Percentiles rank a stretch among this genome's conserved stretches.
Evolutionary conservation across 2,888 invertebrate genomes (phyloP).

Genomic region (Pristionchus entomophagus): DNA sequence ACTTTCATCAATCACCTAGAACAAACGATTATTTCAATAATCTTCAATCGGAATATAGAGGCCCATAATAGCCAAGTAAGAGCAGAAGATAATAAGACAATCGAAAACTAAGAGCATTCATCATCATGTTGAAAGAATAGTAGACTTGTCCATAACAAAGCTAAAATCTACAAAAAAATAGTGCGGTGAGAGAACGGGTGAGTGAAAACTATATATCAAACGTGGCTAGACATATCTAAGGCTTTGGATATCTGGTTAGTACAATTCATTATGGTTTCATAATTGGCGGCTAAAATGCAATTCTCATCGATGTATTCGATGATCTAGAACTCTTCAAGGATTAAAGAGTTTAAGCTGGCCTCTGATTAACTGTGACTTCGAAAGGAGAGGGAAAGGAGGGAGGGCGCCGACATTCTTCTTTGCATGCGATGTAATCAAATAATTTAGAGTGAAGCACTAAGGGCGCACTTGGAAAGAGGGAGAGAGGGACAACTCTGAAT

Average conservation of each 20-base stretch:
- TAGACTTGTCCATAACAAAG: constrained; percentile 39
- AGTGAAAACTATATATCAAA: constrained; percentile 27
- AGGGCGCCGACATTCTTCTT: background rate
- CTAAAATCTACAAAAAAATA: constrained; percentile 21
- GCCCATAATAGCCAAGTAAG: constrained; percentile 16
- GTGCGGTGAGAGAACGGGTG: background rate
- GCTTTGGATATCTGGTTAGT: background rate
- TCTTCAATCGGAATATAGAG: constrained; percentile 34
- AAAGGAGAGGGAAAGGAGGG: background rate
- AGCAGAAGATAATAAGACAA: constrained; percentile 26
- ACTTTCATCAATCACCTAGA: constrained; percentile 43
- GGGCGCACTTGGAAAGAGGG: constrained; percentile 38
- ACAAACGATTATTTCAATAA: constrained; percentile 33
- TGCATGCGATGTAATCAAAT: constrained; percentile 37
- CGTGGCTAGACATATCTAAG: constrained; percentile 19
- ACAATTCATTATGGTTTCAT: constrained; percentile 29
- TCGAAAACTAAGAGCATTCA: constrained; percentile 22
- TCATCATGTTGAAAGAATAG: constrained; percentile 22
- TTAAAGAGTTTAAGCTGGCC: constrained; percentile 34
- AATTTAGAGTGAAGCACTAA: constrained; percentile 44
- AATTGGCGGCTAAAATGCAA: constrained; percentile 35
- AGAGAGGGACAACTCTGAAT: constrained; percentile 28
- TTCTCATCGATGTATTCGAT: constrained; percentile 24
- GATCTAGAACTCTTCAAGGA: constrained; percentile 29
- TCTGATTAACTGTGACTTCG: constrained; percentile 30